phyloP scores from a whole-genome alignment of 2,113 vertebrate genomes.

The Centropristis striata region DNA sequence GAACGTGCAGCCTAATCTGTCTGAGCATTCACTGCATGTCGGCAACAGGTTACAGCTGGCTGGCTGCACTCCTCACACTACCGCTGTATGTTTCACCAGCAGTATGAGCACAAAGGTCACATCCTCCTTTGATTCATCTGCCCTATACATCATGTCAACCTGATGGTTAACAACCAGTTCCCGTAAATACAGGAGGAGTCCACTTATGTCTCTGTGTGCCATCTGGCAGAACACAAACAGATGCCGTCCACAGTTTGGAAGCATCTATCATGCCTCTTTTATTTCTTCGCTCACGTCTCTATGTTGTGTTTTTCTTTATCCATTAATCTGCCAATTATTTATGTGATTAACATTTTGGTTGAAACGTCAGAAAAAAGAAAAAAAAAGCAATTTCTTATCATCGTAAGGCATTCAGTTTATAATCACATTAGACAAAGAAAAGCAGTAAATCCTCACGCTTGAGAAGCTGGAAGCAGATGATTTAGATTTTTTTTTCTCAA shows the following conservation, averaged over 20 bases:
- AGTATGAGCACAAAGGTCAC: neutral
- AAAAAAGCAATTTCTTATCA: neutral
- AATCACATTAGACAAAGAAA: neutral
- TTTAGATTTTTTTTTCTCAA: too few relatives aligned
- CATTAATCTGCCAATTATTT: neutral
- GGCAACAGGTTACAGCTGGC: constrained; percentile 24
- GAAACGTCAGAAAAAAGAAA: neutral
- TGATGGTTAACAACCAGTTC: constrained; percentile 19
- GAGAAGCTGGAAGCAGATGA: neutral
- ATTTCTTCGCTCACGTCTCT: neutral
- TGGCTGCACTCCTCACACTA: neutral
- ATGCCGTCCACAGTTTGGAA: constrained; percentile 59
- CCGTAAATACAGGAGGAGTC: constrained; percentile 49
- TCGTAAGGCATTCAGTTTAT: neutral
- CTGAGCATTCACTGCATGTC: constrained; percentile 1
- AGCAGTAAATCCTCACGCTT: neutral
- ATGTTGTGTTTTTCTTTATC: too few relatives aligned
- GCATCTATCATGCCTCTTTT: neutral
- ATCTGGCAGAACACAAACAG: constrained; percentile 55
- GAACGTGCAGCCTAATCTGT: neutral
- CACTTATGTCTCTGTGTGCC: constrained; percentile 27
- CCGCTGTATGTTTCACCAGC: constrained; percentile 5
- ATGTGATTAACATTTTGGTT: neutral
- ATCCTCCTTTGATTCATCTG: constrained; percentile 15
- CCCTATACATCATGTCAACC: constrained; percentile 37